A percentile compares a stretch with the other conserved stretches of the same genome.
phyloP scores from a whole-genome alignment of 2,113 vertebrate genomes.

The Sylvilagus bachmani region DNA sequence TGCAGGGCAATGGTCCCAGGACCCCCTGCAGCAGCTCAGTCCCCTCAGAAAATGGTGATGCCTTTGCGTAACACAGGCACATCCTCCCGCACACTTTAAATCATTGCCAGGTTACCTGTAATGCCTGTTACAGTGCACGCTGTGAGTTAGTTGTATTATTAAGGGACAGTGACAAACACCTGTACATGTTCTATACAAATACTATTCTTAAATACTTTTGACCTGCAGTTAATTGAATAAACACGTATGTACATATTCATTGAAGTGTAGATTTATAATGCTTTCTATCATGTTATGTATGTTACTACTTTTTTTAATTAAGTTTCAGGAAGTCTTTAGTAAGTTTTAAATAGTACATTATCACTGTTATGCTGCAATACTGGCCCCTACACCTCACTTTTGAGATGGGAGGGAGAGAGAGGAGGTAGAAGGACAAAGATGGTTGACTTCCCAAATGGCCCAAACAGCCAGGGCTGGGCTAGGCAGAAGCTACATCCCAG shows the following conservation, averaged over 20 bases:
- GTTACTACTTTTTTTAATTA: too few relatives aligned
- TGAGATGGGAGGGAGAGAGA: too few relatives aligned
- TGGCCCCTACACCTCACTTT: too few relatives aligned
- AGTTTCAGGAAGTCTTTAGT: too few relatives aligned
- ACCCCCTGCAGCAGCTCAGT: background rate
- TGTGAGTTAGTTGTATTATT: background rate
- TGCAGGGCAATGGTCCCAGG: background rate
- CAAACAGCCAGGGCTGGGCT: too few relatives aligned
- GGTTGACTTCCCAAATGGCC: too few relatives aligned
- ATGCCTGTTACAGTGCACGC: background rate
- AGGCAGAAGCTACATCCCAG: background rate
- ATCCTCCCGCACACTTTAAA: background rate
- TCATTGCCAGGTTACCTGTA: background rate
- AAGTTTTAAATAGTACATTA: too few relatives aligned
- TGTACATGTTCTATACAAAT: background rate
- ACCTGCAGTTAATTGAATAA: background rate
- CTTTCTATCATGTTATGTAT: too few relatives aligned
- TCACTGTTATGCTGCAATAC: too few relatives aligned
- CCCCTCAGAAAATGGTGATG: background rate
- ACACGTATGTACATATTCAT: background rate
- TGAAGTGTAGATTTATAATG: too few relatives aligned
- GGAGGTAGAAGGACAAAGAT: too few relatives aligned
- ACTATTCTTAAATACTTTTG: background rate
- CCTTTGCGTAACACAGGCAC: background rate
- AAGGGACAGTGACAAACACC: background rate